A percentile compares a stretch with the other conserved stretches of the same genome.
These are phyloP conservation scores for Ochropacha duplaris DNA, from an alignment of 2,888 invertebrate genomes.

Conservation along the genomic window DNA sequence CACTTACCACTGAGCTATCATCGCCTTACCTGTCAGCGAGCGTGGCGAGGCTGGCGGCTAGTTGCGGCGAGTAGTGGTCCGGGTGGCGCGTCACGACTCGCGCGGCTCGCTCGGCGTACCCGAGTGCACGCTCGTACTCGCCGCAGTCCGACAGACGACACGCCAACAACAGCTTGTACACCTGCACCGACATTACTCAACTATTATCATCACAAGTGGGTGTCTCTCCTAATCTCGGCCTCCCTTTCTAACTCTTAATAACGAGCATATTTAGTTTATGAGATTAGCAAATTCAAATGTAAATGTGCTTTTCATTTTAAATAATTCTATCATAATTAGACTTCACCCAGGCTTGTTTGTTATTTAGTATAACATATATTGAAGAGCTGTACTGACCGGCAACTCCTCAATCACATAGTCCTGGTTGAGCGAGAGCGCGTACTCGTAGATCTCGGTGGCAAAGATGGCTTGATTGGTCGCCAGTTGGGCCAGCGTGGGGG, in stretches of 20 bases:
- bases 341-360: too few species aligned
- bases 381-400: conserved; percentile 78
- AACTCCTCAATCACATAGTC: conserved; percentile 88
- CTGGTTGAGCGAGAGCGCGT: conserved; percentile 91
- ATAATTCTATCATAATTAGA: too few species aligned
- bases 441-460: conserved; percentile 98
- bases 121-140: conserved; percentile 89
- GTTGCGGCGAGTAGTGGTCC: conserved; percentile 68
- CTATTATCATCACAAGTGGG: too few species aligned
- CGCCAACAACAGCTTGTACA: conserved; percentile 93
- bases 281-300: too few species aligned
- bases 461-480: conserved; percentile 93
- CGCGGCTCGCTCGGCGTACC: conserved; percentile 92
- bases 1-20: too few species aligned
- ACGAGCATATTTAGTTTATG: too few species aligned
- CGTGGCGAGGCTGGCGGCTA: conserved; percentile 76
- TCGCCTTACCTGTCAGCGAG: conserved; percentile 43
- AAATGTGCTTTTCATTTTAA: too few species aligned
- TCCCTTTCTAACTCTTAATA: too few species aligned
- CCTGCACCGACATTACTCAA: conserved; percentile 41
- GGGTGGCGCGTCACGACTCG: conserved; percentile 85
- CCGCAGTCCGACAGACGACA: conserved; percentile 89
- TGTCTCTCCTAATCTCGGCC: too few species aligned
- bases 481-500: conserved; percentile 85
- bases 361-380: background rate